phyloP scores from a whole-genome alignment of 2,888 invertebrate species.

The Danaus chrysippus region DNA sequence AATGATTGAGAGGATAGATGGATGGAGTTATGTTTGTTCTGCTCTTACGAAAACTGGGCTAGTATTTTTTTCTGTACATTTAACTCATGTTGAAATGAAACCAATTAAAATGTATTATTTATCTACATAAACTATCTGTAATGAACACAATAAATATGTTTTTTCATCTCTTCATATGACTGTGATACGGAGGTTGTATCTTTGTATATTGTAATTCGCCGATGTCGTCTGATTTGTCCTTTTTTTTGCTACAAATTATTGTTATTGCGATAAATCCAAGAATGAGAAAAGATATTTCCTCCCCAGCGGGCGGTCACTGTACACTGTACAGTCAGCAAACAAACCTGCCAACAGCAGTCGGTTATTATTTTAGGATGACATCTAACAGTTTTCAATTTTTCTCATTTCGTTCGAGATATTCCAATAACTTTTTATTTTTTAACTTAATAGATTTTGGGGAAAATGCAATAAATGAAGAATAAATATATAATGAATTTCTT shows the following conservation, averaged over 20 bases:
- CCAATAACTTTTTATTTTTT: not conserved
- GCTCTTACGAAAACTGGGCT: too few species aligned
- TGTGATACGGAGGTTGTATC: not conserved
- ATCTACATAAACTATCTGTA: too few species aligned
- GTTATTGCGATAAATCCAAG: slow-evolving; percentile 13
- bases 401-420: slow-evolving; percentile 8
- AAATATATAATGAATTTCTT: too few species aligned
- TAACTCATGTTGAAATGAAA: too few species aligned
- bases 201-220: not conserved
- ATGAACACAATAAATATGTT: too few species aligned
- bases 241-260: slow-evolving; percentile 1
- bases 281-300: slow-evolving; percentile 20
- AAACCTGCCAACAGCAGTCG: slow-evolving; percentile 28
- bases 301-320: slow-evolving; percentile 24
- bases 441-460: not conserved
- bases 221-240: not conserved
- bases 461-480: too few species aligned
- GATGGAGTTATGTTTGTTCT: too few species aligned
- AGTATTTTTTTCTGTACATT: too few species aligned
- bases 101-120: too few species aligned
- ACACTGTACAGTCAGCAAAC: slow-evolving; percentile 25
- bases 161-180: not conserved
- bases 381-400: slow-evolving; percentile 22
- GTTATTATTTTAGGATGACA: slow-evolving; percentile 19
- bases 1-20: too few species aligned